These are phyloP conservation scores for Trachelus stipa DNA, from an alignment of 2,888 invertebrate species.

Conservation along the genomic window DNA sequence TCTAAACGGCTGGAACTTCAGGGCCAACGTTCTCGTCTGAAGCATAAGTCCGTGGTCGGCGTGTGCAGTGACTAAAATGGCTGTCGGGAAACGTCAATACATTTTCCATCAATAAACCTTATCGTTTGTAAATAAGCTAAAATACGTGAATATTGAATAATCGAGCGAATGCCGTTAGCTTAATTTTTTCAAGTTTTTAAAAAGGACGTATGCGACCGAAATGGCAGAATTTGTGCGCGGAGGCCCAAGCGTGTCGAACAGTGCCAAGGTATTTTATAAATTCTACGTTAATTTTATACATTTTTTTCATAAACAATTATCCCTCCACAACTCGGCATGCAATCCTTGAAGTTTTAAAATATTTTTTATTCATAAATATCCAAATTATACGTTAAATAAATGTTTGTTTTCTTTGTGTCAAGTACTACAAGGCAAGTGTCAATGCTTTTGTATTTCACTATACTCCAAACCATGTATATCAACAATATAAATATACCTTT, in stretches of 20 bases:
- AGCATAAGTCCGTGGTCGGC: constrained; percentile 27
- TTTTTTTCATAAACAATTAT: neutral
- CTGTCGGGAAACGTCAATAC: constrained; percentile 64
- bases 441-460: neutral
- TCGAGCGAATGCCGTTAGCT: constrained; percentile 32
- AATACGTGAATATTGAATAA: constrained; percentile 18
- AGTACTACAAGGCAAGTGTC: neutral
- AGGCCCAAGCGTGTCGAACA: constrained; percentile 67
- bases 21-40: neutral
- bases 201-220: constrained; percentile 39
- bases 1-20: neutral
- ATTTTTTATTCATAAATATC: constrained; percentile 41
- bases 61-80: constrained; percentile 57
- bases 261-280: constrained; percentile 61
- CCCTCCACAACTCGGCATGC: neutral
- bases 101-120: constrained; percentile 50
- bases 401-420: constrained; percentile 15
- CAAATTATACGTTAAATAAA: constrained; percentile 12
- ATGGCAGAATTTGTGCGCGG: constrained; percentile 70
- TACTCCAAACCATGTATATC: neutral
- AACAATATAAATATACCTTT: neutral
- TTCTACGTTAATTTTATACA: neutral
- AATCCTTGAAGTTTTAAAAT: neutral
- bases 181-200: constrained; percentile 32
- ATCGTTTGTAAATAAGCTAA: constrained; percentile 8